Conservation (phyloP, 2,113 vertebrate species). For the Ornithorhynchus anatinus region DNA sequence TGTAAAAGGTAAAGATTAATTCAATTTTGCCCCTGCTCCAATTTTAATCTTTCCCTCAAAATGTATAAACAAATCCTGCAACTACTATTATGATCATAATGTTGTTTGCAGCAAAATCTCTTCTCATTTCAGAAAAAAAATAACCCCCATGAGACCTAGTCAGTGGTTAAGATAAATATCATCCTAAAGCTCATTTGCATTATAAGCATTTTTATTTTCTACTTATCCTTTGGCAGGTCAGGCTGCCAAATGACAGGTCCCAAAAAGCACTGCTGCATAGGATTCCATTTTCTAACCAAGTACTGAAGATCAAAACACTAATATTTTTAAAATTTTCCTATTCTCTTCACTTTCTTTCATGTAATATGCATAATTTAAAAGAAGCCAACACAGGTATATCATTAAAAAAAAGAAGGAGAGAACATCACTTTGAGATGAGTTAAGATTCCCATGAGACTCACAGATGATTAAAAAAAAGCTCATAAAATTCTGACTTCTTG, state of each 20-base stretch:
- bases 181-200: conserved; percentile 41
- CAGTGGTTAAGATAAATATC: conserved; percentile 8
- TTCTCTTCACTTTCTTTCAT: neutral
- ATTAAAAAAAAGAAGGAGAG: neutral
- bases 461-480: neutral
- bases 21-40: conserved; percentile 10
- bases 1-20: conserved; percentile 26
- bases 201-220: conserved; percentile 27
- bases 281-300: no score
- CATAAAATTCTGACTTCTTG: conserved; percentile 2
- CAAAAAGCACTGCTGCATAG: no score
- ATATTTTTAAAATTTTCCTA: neutral
- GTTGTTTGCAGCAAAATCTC: neutral
- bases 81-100: neutral
- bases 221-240: conserved; percentile 25
- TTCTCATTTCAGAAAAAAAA: conserved; percentile 20
- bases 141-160: neutral
- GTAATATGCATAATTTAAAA: neutral
- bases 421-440: neutral
- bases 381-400: neutral
- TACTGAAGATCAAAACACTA: conserved; percentile 11
- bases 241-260: no score
- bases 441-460: neutral
- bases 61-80: neutral
- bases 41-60: neutral